Evolutionary conservation across 2,113 vertebrate species (phyloP), one percentile per base, ranked within the genome.

Genomic region (Plecotus auritus): DNA sequence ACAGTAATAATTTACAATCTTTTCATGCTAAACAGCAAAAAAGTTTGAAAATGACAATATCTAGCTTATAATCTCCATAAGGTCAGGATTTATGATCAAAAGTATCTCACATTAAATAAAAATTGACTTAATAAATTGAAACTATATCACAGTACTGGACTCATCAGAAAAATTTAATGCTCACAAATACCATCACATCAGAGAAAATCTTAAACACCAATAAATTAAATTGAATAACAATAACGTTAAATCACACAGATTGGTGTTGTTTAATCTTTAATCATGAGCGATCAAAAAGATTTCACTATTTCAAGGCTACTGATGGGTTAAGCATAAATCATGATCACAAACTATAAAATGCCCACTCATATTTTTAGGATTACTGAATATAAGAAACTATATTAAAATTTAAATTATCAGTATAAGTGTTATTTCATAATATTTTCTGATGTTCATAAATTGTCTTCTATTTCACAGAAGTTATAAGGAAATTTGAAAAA

Each of bases 371-470:
- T 82, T 95, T 93, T 91, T 54, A 88, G 59, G 20, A 51, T 49
- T 51, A 73, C 0, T 88, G 37, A 85, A 80, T 80, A 10, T 37
- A 69, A 80, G 35, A 81, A 16, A 23, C 92, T 67, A 93, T 9
- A 91, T 76, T 91, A 93, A 81, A 96, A 87, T 72, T 78, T 66
- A 87, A 93, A 91, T 40, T 73, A 85, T 74, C 32, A 72, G 69
- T 28, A 94, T 26, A 88, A 95, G 74, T 70, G 32, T 73, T 80
- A 85, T 14, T 77, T 87, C 37, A 45, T 14, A 92, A 18, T 88
- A 83, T 85, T 89, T 93, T 51, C 56, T 69, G 26, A 88, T 95
- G 61, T 4, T 87, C 16, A 84, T 87, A 9, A 96, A 69, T 42
- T 54, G 23, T 45, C 22, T 82, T 85, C 14, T 61, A 59, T 70